Conservation (phyloP, 2,797 vertebrate genomes). For the Poeciliopsis paucimaculata region DNA sequence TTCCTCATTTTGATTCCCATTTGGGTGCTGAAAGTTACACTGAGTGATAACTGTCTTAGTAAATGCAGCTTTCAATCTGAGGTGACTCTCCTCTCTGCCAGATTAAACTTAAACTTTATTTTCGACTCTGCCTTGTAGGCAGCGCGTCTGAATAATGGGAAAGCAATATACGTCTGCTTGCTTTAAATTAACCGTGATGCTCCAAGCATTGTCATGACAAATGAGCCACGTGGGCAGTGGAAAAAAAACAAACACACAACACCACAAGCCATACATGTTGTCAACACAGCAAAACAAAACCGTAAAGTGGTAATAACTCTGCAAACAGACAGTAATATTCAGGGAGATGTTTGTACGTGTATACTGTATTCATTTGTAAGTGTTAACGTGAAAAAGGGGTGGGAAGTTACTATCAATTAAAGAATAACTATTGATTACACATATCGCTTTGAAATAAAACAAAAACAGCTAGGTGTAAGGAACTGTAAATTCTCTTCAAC, state of each 20-base stretch:
- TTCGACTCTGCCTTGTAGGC: constrained; percentile 19
- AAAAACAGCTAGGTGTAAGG: not conserved
- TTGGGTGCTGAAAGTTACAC: not conserved
- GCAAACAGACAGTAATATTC: constrained; percentile 24
- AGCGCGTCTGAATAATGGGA: constrained; percentile 30
- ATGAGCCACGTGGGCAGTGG: constrained; percentile 29
- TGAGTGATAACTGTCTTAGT: not conserved
- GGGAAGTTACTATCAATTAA: not conserved
- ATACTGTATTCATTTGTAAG: constrained; percentile 26
- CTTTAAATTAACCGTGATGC: constrained; percentile 52
- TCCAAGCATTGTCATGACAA: constrained; percentile 52
- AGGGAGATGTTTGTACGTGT: constrained; percentile 23
- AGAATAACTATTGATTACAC: not conserved
- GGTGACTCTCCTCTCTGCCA: not conserved
- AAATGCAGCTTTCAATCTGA: constrained; percentile 20
- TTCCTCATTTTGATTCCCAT: not conserved
- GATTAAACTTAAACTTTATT: constrained; percentile 21
- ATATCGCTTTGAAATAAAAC: too few relatives aligned
- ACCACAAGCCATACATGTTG: constrained; percentile 7
- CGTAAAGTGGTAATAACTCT: constrained; percentile 45
- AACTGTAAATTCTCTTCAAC: not conserved
- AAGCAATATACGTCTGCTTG: constrained; percentile 26
- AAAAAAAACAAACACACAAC: constrained; percentile 16
- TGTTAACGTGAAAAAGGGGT: constrained; percentile 18
- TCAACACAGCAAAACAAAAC: constrained; percentile 45